Conservation (phyloP, 1,140 invertebrate genomes). For the Polypedilum vanderplanki region DNA sequence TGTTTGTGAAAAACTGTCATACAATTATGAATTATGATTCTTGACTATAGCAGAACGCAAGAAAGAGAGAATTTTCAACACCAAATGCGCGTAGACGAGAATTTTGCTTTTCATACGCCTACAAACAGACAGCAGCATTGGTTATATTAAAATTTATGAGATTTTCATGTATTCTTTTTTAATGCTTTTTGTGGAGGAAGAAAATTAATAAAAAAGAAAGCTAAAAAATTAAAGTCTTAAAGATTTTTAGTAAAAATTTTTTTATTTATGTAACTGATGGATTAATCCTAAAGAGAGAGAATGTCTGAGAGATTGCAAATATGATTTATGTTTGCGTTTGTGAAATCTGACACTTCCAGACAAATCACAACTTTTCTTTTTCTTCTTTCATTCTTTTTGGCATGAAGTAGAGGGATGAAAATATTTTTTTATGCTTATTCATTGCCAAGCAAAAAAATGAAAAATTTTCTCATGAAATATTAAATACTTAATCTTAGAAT, state of each 20-base stretch:
- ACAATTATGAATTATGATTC: constrained; percentile 21
- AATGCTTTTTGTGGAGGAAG: not conserved
- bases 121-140: not conserved
- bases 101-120: not conserved
- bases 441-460: not conserved
- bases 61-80: not conserved
- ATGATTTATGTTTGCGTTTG: constrained; percentile 23
- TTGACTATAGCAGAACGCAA: not conserved
- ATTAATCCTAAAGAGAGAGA: not conserved
- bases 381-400: not conserved
- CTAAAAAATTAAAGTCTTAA: not conserved
- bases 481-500: too few species aligned
- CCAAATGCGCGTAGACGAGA: not conserved
- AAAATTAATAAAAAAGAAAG: not conserved
- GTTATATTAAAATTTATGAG: constrained; percentile 26
- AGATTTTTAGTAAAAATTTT: too few species aligned
- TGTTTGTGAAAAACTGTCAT: constrained; percentile 26
- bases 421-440: not conserved
- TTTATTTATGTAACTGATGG: not conserved
- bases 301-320: not conserved
- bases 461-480: not conserved
- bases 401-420: not conserved
- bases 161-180: not conserved
- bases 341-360: constrained; percentile 26
- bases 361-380: not conserved